Evolutionary conservation across 2,888 invertebrate genomes (phyloP).

Genomic region (Corbicula japonica): DNA sequence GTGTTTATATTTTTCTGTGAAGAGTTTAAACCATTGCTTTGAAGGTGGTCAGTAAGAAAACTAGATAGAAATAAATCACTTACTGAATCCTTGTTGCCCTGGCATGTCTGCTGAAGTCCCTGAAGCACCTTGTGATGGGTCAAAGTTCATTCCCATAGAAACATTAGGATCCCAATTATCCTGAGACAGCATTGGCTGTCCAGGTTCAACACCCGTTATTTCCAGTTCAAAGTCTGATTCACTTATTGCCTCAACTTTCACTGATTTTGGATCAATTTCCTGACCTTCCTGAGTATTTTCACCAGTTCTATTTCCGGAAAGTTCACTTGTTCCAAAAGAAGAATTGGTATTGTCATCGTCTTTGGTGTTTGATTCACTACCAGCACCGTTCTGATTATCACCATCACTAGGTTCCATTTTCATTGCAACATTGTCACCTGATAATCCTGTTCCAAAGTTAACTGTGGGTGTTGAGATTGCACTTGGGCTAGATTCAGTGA

Average conservation of each 20-base stretch:
- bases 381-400: constrained; percentile 6
- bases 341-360: constrained; percentile 25
- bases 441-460: too few species aligned
- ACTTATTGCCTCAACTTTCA: too few species aligned
- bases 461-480: not conserved
- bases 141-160: constrained; percentile 17
- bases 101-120: not conserved
- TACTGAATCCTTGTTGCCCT: not conserved
- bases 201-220: too few species aligned
- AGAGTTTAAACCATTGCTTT: not conserved
- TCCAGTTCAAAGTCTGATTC: too few species aligned
- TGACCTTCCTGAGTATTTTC: not conserved
- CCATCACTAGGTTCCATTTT: constrained; percentile 24
- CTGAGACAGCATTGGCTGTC: too few species aligned
- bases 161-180: too few species aligned
- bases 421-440: not conserved
- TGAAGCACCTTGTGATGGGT: constrained; percentile 1
- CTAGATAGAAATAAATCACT: not conserved
- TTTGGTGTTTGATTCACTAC: constrained; percentile 9
- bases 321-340: constrained; percentile 6
- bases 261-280: constrained; percentile 14
- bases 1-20: not conserved
- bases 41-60: not conserved
- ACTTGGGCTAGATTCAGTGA: constrained; percentile 15
- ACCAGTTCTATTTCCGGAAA: constrained; percentile 7